Percentiles rank a stretch among this genome's conserved stretches.
These are phyloP conservation scores for Lipotes vexillifer DNA, from an alignment of 2,113 vertebrate species.

Conservation along the genomic window DNA sequence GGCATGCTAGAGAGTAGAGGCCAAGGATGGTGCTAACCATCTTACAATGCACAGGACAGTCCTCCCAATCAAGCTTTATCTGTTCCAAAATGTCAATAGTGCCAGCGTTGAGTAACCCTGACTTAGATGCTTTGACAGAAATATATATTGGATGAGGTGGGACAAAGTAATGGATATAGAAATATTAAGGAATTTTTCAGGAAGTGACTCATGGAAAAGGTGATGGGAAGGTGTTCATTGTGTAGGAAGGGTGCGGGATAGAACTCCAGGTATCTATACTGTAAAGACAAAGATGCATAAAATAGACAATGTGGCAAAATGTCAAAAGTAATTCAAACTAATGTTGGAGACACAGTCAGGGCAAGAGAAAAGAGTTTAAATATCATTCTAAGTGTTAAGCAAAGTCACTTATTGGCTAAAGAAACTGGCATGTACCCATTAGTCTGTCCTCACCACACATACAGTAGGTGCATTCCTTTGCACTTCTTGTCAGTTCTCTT, in stretches of 20 bases:
- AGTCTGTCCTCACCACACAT: rapidly evolving
- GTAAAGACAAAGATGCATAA: not conserved
- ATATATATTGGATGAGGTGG: not conserved
- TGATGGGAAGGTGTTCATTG: not conserved
- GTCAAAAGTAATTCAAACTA: not conserved
- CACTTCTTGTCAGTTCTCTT: not conserved
- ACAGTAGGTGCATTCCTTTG: rapidly evolving
- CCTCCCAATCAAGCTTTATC: not conserved
- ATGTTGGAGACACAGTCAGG: not conserved
- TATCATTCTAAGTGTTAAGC: not conserved
- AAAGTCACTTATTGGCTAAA: not conserved
- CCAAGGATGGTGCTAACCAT: not conserved
- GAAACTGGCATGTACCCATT: not conserved
- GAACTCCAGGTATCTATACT: not conserved
- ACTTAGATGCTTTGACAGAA: not conserved
- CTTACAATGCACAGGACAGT: not conserved
- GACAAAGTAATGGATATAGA: not conserved
- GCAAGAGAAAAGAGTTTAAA: not conserved
- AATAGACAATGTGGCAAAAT: no score
- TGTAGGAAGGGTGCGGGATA: not conserved
- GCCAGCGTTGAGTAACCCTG: not conserved
- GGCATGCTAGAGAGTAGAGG: not conserved
- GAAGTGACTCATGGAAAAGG: not conserved
- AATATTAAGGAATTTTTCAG: not conserved
- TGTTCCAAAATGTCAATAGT: not conserved